Evolutionary conservation across 1,140 invertebrate species (phyloP).

Genomic region (Armadillidium nasatum): DNA sequence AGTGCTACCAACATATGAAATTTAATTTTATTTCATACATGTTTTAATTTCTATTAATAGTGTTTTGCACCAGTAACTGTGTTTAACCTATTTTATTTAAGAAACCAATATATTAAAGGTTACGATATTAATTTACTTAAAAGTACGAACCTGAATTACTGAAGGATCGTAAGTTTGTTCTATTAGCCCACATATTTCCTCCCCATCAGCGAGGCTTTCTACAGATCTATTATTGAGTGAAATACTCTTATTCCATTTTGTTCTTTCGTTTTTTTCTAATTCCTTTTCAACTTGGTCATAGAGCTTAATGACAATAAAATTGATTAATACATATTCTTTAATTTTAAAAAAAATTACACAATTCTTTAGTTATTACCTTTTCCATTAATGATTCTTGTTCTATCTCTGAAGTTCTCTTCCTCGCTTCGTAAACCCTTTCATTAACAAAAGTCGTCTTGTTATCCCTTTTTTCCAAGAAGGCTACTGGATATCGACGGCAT

Average conservation of each 20-base stretch:
- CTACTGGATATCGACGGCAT: background rate
- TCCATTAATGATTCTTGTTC: background rate
- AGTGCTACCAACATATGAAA: too few species aligned
- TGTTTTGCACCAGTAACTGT: too few species aligned
- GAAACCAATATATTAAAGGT: too few species aligned
- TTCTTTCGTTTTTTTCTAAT: background rate
- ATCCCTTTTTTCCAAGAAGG: background rate
- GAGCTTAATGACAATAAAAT: background rate
- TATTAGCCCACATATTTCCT: background rate
- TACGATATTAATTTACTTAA: too few species aligned
- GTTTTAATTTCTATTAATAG: too few species aligned
- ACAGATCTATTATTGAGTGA: background rate
- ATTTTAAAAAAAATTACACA: too few species aligned
- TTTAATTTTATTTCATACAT: too few species aligned
- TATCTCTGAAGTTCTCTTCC: background rate
- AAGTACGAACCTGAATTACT: background rate
- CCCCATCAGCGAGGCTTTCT: background rate
- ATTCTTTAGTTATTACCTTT: background rate
- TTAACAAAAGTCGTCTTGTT: background rate
- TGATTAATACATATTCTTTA: too few species aligned
- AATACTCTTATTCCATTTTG: background rate
- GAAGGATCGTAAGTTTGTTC: background rate
- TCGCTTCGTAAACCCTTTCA: background rate
- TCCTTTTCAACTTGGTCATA: background rate
- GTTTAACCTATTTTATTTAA: too few species aligned